These are phyloP conservation scores for Hemaris fuciformis DNA, from an alignment of 2,888 invertebrate genomes.

Conservation along the genomic window DNA sequence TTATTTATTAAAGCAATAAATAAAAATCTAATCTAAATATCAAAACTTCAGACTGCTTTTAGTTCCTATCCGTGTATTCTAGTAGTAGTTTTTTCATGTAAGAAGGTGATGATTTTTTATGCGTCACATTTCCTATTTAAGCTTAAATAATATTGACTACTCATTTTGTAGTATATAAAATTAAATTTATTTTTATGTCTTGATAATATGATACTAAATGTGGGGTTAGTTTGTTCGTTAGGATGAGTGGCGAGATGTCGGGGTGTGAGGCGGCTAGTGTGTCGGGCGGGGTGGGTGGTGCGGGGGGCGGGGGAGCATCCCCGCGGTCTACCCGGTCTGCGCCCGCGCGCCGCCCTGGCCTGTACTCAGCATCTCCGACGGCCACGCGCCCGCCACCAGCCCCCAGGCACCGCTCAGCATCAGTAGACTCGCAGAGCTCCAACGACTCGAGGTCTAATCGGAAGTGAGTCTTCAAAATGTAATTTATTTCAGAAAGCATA, in stretches of 20 bases:
- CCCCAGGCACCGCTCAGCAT: conserved; percentile 86
- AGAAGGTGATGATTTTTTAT: too few species aligned
- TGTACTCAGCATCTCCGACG: conserved; percentile 87
- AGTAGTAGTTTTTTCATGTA: too few species aligned
- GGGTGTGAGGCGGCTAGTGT: conserved; percentile 38
- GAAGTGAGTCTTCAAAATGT: too few species aligned
- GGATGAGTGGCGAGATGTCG: conserved; percentile 72
- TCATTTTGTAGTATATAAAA: too few species aligned
- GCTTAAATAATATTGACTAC: too few species aligned
- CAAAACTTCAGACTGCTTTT: too few species aligned
- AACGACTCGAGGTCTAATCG: conserved; percentile 90
- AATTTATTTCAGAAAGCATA: too few species aligned
- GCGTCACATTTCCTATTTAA: too few species aligned
- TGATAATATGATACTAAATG: background rate
- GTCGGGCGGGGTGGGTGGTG: conserved; percentile 22
- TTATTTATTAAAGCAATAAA: too few species aligned
- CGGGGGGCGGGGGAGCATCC: conserved; percentile 84
- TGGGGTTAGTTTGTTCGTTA: conserved; percentile 21
- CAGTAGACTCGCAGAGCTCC: conserved; percentile 94
- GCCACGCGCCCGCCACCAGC: conserved; percentile 92
- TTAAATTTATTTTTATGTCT: too few species aligned
- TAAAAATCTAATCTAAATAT: too few species aligned
- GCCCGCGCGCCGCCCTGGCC: conserved; percentile 84
- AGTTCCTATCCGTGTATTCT: too few species aligned
- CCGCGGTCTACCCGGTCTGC: conserved; percentile 93